Percentiles rank a stretch among this genome's conserved stretches.
Evolutionary conservation across 2,797 vertebrate species (phyloP).

Genomic region (Pterois miles): DNA sequence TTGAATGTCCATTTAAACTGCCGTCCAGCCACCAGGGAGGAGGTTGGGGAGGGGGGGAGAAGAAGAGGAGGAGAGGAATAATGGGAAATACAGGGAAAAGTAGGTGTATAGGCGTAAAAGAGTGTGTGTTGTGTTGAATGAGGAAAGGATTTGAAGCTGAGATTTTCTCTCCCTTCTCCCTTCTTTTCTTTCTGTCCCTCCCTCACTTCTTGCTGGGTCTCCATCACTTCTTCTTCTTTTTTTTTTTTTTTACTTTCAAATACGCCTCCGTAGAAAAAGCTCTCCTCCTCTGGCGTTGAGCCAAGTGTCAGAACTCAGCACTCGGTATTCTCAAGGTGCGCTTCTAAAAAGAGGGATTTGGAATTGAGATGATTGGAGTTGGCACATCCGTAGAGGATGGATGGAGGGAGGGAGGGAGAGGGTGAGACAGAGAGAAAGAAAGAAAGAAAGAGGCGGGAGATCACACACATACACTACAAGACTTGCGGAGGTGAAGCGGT

Average conservation of each 20-base stretch:
- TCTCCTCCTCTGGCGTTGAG: constrained; percentile 54
- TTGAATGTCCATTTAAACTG: constrained; percentile 86
- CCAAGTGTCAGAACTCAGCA: constrained; percentile 74
- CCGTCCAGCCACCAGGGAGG: constrained; percentile 69
- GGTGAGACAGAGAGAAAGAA: constrained; percentile 9
- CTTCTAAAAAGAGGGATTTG: constrained; percentile 71
- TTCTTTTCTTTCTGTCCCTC: constrained; percentile 10
- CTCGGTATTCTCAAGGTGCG: constrained; percentile 76
- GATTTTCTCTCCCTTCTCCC: constrained; percentile 14
- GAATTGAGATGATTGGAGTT: constrained; percentile 78
- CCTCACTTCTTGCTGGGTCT: constrained; percentile 36
- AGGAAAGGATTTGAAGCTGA: constrained; percentile 34
- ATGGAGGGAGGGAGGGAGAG: not conserved
- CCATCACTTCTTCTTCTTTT: constrained; percentile 19
- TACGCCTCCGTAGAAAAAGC: constrained; percentile 53
- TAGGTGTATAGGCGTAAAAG: constrained; percentile 35
- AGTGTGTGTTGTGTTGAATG: constrained; percentile 36
- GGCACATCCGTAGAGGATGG: constrained; percentile 60
- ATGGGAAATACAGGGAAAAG: constrained; percentile 55
- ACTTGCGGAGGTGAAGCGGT: constrained; percentile 61
- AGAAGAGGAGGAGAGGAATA: constrained; percentile 37
- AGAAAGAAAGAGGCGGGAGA: constrained; percentile 21
- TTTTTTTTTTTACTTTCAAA: constrained; percentile 55
- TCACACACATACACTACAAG: constrained; percentile 37
- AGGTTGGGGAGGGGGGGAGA: constrained; percentile 8